These are phyloP conservation scores for Microcebus lehilahytsara DNA, from an alignment of 2,113 vertebrate genomes.

Conservation along the genomic window DNA sequence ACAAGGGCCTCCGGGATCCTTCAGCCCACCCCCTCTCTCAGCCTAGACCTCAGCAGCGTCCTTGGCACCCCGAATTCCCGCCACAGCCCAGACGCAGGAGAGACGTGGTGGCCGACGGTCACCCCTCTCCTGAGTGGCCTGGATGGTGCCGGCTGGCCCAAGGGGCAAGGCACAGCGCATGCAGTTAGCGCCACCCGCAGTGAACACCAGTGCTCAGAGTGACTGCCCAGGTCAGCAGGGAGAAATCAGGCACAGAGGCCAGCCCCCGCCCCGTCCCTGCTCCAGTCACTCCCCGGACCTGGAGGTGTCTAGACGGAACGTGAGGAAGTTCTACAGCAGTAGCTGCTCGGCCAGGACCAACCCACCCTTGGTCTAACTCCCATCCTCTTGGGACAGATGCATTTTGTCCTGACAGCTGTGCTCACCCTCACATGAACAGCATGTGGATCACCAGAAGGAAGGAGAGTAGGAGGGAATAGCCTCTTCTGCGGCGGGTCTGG, in stretches of 20 bases:
- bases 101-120: too few species aligned
- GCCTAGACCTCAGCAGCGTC: neutral
- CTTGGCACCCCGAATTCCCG: neutral
- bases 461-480: accelerated
- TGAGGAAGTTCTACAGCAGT: accelerated
- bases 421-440: neutral
- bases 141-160: neutral
- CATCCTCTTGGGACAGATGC: neutral
- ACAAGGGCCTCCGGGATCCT: neutral
- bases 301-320: accelerated
- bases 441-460: neutral
- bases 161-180: neutral
- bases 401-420: neutral
- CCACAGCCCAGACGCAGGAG: neutral
- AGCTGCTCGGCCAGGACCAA: neutral
- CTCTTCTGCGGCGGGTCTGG: too few species aligned
- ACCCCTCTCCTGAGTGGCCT: neutral
- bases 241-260: too few species aligned
- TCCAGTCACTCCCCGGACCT: accelerated
- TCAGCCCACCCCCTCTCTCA: neutral
- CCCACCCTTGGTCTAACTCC: too few species aligned
- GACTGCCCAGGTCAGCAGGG: neutral
- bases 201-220: accelerated
- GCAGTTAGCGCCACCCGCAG: neutral
- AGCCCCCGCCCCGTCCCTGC: neutral